Evolutionary conservation across 2,113 vertebrate species (phyloP), one percentile per base, ranked within the genome.

Genomic region (Cephalopholis sonnerati): DNA sequence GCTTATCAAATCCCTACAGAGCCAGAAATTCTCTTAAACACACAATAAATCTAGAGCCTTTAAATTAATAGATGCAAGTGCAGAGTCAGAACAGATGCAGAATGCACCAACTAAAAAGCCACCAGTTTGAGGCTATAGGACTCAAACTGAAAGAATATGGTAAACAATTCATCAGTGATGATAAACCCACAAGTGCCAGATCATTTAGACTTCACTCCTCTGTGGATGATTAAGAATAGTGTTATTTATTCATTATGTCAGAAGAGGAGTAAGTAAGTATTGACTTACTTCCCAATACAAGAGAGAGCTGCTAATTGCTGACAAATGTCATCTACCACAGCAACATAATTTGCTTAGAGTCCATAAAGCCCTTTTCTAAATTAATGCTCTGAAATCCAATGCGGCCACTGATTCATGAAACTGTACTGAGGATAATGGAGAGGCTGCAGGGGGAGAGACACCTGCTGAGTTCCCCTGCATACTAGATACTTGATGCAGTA

Each of bases 321-420:
- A 36, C 51, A 83, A 89, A 74, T 86, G 87, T 78, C 79, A 62
- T 87, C 61, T 83, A 75, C 68, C 78, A 74, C 77, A 69, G 82
- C 53, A 80, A 77, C 54, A 78, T 82, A 83, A 92, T 93, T 86
- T 81, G 51, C 67, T 90, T 83, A 82, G 39, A 51, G 54, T 78
- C 41, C 29, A 79, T 70, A 72, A 84, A 88, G 64, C 61, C 58
- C 71, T 87, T 82, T 74, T 24, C 61, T 55, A 81, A 86, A 86
- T 88, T 46, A 85, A 86, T 82, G 66, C 46, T 63, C 68, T 87
- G 79, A 93, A 93, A 94, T 92, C 57, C 58, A 82, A 89, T 71
- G 81, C 81, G 75, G 64, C 79, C 87, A 92, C 63, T 89, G 77
- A 88, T 89, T 93, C 83, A 89, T 58, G 32, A 84, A 79, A 84